Conservation (phyloP, 2,113 vertebrate genomes). For the Lates calcarifer region DNA sequence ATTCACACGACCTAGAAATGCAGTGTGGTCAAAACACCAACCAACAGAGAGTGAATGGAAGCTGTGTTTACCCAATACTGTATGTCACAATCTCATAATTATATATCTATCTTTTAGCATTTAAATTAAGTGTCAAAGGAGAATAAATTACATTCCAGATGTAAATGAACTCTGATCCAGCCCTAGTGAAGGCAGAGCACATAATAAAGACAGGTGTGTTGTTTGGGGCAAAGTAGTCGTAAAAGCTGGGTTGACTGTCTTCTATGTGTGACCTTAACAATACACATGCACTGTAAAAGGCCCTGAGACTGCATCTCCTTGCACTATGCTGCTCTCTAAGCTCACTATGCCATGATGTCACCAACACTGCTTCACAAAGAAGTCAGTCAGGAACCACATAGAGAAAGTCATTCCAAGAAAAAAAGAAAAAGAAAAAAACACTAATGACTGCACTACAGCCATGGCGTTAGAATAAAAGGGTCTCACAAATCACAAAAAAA, state of each 20-base stretch:
- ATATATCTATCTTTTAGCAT: not conserved
- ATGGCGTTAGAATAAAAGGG: not conserved
- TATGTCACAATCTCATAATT: not conserved
- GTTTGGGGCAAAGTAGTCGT: constrained; percentile 1
- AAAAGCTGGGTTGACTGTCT: constrained; percentile 14
- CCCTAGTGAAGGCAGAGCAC: not conserved
- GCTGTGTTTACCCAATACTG: not conserved
- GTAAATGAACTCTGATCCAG: not conserved
- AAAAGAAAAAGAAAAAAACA: not conserved
- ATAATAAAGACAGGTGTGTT: constrained; percentile 11
- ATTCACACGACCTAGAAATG: not conserved
- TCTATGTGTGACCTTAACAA: constrained; percentile 5
- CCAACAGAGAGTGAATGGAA: not conserved
- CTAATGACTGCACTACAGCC: not conserved
- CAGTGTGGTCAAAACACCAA: not conserved
- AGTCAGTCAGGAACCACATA: constrained; percentile 13
- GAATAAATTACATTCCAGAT: not conserved
- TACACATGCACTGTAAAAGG: not conserved
- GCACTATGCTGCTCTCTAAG: constrained; percentile 17
- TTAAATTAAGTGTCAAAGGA: not conserved
- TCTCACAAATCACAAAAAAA: not conserved
- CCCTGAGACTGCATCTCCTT: not conserved
- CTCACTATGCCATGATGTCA: constrained; percentile 34
- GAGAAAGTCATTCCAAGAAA: constrained; percentile 11
- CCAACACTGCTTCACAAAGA: constrained; percentile 22